Base-by-base conservation (phyloP, 23 tunicate species). In the Ciona savignyi region DNA sequence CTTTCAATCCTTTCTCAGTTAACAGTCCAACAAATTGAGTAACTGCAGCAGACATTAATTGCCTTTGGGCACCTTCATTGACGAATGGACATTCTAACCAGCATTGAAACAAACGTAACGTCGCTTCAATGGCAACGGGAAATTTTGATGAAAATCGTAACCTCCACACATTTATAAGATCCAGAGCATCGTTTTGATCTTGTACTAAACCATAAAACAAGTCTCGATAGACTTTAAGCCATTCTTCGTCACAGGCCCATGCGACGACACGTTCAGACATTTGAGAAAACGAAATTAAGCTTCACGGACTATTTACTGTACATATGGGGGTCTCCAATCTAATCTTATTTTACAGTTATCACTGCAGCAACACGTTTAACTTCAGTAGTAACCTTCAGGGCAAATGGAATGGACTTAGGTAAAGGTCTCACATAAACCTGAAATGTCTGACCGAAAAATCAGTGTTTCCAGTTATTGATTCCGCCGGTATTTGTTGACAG, bases 121-220 rank as follows among this genome's bases (percentile, higher is more conserved):
- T 86, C 24, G 85, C 81, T 74, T 86, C 93, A 68, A 86, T 86
- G 2, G 93, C 93, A 6, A 86, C 85, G 22, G 93, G 93, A 19
- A 80, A 70, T 70, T 35, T 64, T 1, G 56, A 33, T 24, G 72
- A 35, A 70, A 79, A 80, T 35, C 81, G 65, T 21, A 62, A 42
- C 20, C 85, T 68, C 93, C 93, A 86, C 3, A 86, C 60, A 29
- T 35, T 33, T 4, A 86, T 80, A 1, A 74, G 25, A 33, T 80
- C 77, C 30, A 86, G 49, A 4, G 85, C 85, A 62, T 70, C 63
- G 20, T 70, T 23, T 29, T 81, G 65, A 2, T 74, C 80, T 35
- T 69, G 29, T 42, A 21, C 2, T 32, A 70, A 33, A 19, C 78
- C 85, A 80, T 32, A 75, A 75, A 80, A 86, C 1, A 80, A 28